A percentile compares a stretch with the other conserved stretches of the same genome.
Evolutionary conservation across 2,113 vertebrate species (phyloP).

Genomic region (Oncorhynchus nerka): DNA sequence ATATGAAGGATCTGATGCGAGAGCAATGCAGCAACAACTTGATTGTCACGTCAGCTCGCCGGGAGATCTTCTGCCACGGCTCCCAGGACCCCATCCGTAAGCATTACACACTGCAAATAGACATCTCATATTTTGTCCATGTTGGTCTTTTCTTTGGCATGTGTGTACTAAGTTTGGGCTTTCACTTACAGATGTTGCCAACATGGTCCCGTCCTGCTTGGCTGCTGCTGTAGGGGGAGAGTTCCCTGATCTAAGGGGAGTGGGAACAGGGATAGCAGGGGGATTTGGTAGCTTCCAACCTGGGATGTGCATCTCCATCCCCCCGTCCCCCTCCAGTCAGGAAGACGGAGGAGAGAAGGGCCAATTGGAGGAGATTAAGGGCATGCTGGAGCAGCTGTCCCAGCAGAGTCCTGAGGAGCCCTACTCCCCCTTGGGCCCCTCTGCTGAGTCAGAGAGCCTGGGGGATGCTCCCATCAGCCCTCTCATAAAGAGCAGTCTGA

Average conservation of each 20-base stretch:
- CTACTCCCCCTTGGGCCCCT: constrained; percentile 70
- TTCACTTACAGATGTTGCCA: constrained; percentile 55
- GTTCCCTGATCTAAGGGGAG: constrained; percentile 64
- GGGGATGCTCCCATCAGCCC: constrained; percentile 84
- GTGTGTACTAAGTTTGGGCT: constrained; percentile 1
- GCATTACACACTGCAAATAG: constrained; percentile 22
- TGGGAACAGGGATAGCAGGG: constrained; percentile 49
- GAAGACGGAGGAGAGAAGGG: constrained; percentile 77
- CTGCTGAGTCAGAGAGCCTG: constrained; percentile 75
- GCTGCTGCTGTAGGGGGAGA: constrained; percentile 63
- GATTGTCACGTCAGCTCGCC: constrained; percentile 80
- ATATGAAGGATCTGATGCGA: constrained; percentile 81
- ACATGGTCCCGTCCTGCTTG: constrained; percentile 65
- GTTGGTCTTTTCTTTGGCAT: not conserved
- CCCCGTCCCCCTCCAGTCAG: constrained; percentile 77
- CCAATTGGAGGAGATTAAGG: constrained; percentile 49
- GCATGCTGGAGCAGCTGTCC: constrained; percentile 43
- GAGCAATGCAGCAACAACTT: constrained; percentile 82
- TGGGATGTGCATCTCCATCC: constrained; percentile 68
- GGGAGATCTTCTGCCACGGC: constrained; percentile 79
- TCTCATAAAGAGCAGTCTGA: constrained; percentile 83
- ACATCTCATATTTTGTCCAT: no score
- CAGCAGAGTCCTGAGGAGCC: constrained; percentile 51
- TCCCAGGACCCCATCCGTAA: constrained; percentile 80
- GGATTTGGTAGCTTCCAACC: constrained; percentile 58